A percentile compares a stretch with the other conserved stretches of the same genome.
Conservation (phyloP, 1,140 invertebrate species). For the Aphis gossypii region DNA sequence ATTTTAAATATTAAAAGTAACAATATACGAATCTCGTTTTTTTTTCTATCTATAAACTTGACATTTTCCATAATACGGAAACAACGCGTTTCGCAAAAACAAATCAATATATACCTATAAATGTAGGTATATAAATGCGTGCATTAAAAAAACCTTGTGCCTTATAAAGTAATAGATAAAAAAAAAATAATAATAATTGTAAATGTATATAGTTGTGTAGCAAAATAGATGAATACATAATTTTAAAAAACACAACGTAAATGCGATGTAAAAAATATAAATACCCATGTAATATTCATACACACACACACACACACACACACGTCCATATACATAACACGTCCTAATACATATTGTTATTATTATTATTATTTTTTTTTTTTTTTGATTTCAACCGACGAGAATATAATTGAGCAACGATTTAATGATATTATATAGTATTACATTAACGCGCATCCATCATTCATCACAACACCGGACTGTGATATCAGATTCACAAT, state of each 20-base stretch:
- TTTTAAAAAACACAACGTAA: not conserved
- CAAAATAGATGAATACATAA: not conserved
- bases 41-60: not conserved
- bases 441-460: not conserved
- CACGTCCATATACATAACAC: not conserved
- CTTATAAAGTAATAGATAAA: not conserved
- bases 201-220: not conserved
- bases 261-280: not conserved
- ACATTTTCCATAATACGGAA: not conserved
- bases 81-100: not conserved
- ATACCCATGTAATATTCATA: not conserved
- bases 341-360: not conserved
- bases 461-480: not conserved
- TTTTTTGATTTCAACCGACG: not conserved
- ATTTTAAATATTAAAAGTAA: not conserved
- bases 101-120: slow-evolving; percentile 2
- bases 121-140: not conserved
- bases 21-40: not conserved
- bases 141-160: slow-evolving; percentile 16
- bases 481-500: slow-evolving; percentile 26
- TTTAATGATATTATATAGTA: not conserved
- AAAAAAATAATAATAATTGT: not conserved
- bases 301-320: not conserved
- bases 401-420: not conserved
- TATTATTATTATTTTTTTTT: too few species aligned